Percentiles rank a stretch among this genome's conserved stretches.
phyloP scores from a whole-genome alignment of 37 sponge, comb jelly and placozoan species.

The Ianthella basta region DNA sequence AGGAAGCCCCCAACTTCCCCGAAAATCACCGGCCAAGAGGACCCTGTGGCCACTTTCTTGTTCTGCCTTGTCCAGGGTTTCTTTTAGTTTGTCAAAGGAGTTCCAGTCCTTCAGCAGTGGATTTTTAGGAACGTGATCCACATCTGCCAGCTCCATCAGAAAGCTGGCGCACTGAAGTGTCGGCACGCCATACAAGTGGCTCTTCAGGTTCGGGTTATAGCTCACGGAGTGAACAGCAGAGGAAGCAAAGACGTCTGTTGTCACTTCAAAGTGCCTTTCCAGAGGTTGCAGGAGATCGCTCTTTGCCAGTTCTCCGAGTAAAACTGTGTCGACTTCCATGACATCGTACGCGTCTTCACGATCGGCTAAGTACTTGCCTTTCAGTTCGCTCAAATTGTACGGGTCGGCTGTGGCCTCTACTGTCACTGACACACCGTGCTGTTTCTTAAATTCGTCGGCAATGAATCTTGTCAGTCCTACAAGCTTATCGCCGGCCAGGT shows the following conservation, averaged over 20 bases:
- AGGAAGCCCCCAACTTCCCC: constrained; percentile 35
- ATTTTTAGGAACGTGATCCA: not conserved
- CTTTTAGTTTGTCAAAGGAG: constrained; percentile 28
- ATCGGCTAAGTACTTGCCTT: not conserved
- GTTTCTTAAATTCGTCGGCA: not conserved
- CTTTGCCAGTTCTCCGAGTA: constrained; percentile 38
- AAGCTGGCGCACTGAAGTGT: constrained; percentile 45
- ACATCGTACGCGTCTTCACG: constrained; percentile 29
- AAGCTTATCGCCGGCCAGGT: constrained; percentile 32
- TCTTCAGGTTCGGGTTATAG: not conserved
- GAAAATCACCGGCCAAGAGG: constrained; percentile 33
- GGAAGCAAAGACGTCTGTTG: not conserved
- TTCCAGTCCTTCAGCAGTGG: constrained; percentile 36
- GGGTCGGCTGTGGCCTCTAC: not conserved
- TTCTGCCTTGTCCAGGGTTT: constrained; percentile 23
- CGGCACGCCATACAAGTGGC: constrained; percentile 41
- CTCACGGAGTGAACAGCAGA: constrained; percentile 36
- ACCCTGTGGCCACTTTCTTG: not conserved
- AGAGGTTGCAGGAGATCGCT: constrained; percentile 1
- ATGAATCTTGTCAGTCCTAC: not conserved
- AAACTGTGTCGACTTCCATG: constrained; percentile 47
- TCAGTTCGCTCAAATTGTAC: not conserved
- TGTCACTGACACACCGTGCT: not conserved
- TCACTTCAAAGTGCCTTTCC: not conserved
- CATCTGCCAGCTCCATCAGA: constrained; percentile 33